Evolutionary conservation across 1,140 invertebrate species (phyloP), one percentile per base, ranked within the genome.

Genomic region (Zaprionus ornatus): DNA sequence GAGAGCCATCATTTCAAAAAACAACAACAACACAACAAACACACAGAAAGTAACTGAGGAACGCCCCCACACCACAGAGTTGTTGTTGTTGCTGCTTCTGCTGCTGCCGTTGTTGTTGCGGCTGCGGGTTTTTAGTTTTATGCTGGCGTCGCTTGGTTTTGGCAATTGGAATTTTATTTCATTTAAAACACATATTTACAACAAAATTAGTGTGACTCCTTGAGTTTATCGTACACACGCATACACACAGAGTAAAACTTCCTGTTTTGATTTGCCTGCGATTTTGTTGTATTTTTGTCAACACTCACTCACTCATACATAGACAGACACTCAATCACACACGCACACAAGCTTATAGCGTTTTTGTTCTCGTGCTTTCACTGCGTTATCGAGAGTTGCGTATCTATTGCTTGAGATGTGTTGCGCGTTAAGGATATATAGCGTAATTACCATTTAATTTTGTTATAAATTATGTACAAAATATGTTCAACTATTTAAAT

Each of bases 251-350:
- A 62, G 3, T 10, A 10, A 32, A 64, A 88, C 85, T 88, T 88
- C 84, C 84, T 88, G 84, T 88, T 90, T 88, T 88, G 84, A 80
- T 88, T 88, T 76, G 81, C 70, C 70, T 75, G 61, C 66, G 56
- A 77, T 74, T 88, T 77, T 85, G 76, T 86, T 87, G 82, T 88
- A 84, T 83, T 87, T 80, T 84, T 88, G 84, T 87, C 84, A 87
- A 87, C 83, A 87, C 74, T 82, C 67, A 85, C 67, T 67, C 57
- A 64, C 70, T 63, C 68, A 74, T 35, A 68, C 61, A 69, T 54
- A 54, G 23, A 70, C 60, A 23, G 21, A 42, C 37, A 40, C 55
- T 45, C 40, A 45, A 19, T 45, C 40, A 25, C 37, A 37, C 27
- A 54, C 56, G 60, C 45, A 71, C 56, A 60, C 37, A 61, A 65